phyloP scores from a whole-genome alignment of 2,888 invertebrate genomes.

The Antheraea assamensis region DNA sequence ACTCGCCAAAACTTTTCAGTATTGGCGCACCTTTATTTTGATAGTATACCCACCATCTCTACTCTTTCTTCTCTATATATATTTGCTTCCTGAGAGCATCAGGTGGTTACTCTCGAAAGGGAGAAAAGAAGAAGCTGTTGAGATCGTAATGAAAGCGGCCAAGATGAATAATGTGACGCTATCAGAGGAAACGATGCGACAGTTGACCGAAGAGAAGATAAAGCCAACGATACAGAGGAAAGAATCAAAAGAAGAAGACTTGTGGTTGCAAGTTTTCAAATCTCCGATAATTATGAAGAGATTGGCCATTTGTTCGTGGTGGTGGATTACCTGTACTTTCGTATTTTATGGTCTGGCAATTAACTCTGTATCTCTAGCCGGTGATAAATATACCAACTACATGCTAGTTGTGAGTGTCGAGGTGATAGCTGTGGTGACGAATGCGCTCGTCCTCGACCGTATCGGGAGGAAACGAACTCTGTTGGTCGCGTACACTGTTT shows the following conservation, averaged over 20 bases:
- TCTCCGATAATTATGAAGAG: conserved; percentile 72
- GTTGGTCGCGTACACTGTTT: conserved; percentile 81
- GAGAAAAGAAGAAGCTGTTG: conserved; percentile 84
- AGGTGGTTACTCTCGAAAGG: conserved; percentile 89
- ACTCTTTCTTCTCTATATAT: conserved; percentile 85
- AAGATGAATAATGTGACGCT: conserved; percentile 82
- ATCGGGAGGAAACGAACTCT: conserved; percentile 84
- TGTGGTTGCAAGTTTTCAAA: conserved; percentile 64
- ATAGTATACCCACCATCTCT: conserved; percentile 87
- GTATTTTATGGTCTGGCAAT: conserved; percentile 91
- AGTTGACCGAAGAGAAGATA: conserved; percentile 66
- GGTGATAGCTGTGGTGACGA: conserved; percentile 86
- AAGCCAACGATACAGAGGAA: conserved; percentile 52
- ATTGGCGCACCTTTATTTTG: conserved; percentile 87
- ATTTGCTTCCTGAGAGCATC: conserved; percentile 88
- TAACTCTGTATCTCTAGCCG: conserved; percentile 88
- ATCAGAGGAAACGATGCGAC: conserved; percentile 68
- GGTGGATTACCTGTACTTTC: conserved; percentile 91
- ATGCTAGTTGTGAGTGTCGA: conserved; percentile 86
- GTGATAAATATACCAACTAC: conserved; percentile 90
- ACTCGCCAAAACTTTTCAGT: conserved; percentile 85
- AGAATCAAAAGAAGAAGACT: conserved; percentile 38
- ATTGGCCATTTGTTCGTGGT: conserved; percentile 76
- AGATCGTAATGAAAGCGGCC: conserved; percentile 84
- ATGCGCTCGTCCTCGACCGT: conserved; percentile 84